Base-by-base conservation (phyloP, 1,140 invertebrate species). In the Akabosia matsudoensis region DNA sequence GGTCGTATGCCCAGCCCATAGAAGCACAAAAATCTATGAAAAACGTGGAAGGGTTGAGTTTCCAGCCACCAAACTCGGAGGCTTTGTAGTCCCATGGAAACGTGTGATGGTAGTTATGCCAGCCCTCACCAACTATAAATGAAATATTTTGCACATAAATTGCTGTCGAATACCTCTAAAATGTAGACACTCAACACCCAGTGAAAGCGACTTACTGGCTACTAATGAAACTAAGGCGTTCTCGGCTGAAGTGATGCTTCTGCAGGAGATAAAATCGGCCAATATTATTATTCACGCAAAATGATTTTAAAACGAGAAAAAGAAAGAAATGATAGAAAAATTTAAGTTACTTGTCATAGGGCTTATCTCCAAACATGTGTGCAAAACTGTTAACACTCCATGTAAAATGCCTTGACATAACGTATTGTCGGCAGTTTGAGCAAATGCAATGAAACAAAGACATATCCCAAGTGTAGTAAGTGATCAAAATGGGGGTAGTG, bases 311-410 rank as follows among this genome's bases (percentile, higher is more conserved):
- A 33, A 14, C 4, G 13, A 72, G 24, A 24, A 14, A 28, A 30
- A 26, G 10, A 67, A 24, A 67, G 28, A 26, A 26, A 26, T 26
- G 18, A 16, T 24, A 22, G 37, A 45, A 73, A 7, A 30, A 13
- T 24, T 28, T 13, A 37, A 10, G 26, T 72, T 76, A 82, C 88
- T 88, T 78, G 82, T 90, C 89, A 81, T 89, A 90, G 0, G 89
- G 89, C 75, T 84, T 84, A 76, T 84, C 83, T 33, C 89, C 89
- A 82, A 86, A 88, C 80, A 87, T 83, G 81, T 90, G 89, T 16
- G 89, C 89, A 28, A 85, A 85, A 80, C 85, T 95, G 85, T 99
- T 99, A 0, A 98, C 96, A 54, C 95, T 86, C 96, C 96, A 98
- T 1, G 97, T 98, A 79, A 92, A 90, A 83, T 99, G 95, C 26